These are phyloP conservation scores for Desmophyllum pertusum DNA, from an alignment of 92 coral and sea anemone genomes.

Conservation along the genomic window DNA sequence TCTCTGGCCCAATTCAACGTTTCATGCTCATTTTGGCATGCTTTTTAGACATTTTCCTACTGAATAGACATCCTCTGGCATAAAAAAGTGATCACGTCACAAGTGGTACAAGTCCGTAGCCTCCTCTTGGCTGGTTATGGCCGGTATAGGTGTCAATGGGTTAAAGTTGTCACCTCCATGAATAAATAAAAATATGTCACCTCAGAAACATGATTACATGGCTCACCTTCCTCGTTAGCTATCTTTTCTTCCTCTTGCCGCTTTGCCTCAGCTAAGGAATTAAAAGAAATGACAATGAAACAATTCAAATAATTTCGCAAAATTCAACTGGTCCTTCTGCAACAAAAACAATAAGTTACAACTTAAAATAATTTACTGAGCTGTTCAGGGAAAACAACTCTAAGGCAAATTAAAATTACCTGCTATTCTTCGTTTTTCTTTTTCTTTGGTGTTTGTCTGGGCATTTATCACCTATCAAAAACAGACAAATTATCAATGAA, in stretches of 20 bases:
- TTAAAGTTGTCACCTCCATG: too few relatives aligned
- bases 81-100: too few relatives aligned
- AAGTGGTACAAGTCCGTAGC: too few relatives aligned
- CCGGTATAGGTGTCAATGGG: too few relatives aligned
- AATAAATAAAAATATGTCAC: too few relatives aligned
- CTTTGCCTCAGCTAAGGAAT: slow-evolving; percentile 14
- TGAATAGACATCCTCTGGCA: too few relatives aligned
- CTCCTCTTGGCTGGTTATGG: too few relatives aligned
- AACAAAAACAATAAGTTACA: neutral
- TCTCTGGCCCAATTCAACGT: too few relatives aligned
- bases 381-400: neutral
- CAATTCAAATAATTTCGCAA: neutral
- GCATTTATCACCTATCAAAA: slow-evolving; percentile 40
- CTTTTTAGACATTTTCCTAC: too few relatives aligned
- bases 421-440: slow-evolving; percentile 3
- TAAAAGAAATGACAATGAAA: neutral
- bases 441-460: slow-evolving; percentile 17
- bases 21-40: too few relatives aligned
- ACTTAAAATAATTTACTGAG: neutral
- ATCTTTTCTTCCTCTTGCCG: slow-evolving; percentile 8
- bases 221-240: slow-evolving; percentile 21
- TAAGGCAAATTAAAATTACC: neutral
- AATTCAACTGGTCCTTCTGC: neutral
- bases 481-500: neutral
- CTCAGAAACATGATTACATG: too few relatives aligned